phyloP scores from a whole-genome alignment of 2,113 vertebrate genomes.

The Carlito syrichta region DNA sequence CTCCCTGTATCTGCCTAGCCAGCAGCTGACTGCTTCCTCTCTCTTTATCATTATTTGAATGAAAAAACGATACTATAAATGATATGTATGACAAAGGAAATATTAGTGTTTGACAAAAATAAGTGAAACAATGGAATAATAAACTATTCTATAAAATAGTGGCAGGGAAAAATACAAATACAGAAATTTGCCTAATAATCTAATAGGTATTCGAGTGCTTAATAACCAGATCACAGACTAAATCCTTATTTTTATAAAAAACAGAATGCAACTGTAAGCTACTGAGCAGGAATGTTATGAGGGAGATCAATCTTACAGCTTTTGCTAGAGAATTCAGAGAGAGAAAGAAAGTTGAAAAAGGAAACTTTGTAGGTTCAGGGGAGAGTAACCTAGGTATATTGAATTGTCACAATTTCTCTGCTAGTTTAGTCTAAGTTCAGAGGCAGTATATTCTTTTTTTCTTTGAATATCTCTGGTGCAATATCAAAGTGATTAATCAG shows the following conservation, averaged over 20 bases:
- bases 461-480: not conserved
- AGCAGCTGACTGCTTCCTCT: too few relatives aligned
- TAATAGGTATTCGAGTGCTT: not conserved
- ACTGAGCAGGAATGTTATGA: not conserved
- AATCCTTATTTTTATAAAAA: not conserved
- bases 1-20: too few relatives aligned
- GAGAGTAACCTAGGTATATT: not conserved
- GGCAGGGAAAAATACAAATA: too few relatives aligned
- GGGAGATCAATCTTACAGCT: not conserved
- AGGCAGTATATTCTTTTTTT: not conserved
- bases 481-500: not conserved
- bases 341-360: not conserved
- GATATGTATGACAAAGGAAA: not conserved
- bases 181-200: not conserved
- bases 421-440: not conserved
- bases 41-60: not conserved
- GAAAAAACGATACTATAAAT: not conserved
- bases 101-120: not conserved
- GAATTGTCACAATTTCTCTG: not conserved
- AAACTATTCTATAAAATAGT: not conserved
- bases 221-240: not conserved
- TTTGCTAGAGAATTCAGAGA: not conserved
- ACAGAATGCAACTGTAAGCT: not conserved
- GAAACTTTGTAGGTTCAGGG: not conserved
- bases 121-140: not conserved